These are phyloP conservation scores for Urocyon cinereoargenteus DNA, from an alignment of 2,797 vertebrate species.

Conservation along the genomic window DNA sequence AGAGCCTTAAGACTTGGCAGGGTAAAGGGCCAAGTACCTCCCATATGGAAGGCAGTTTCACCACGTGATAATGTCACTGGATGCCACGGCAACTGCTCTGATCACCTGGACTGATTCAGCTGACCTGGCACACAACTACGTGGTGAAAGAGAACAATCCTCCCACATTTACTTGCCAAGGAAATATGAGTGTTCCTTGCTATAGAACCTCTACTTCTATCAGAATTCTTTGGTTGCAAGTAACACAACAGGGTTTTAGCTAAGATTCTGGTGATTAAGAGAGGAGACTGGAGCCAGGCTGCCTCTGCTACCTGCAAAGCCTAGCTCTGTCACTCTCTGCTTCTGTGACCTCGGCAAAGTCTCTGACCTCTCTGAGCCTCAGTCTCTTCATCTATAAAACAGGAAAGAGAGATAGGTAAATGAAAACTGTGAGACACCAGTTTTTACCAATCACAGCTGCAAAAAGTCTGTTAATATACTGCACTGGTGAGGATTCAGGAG, in stretches of 20 bases:
- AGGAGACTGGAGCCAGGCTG: not conserved
- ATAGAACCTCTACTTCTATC: not conserved
- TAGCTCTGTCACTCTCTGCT: not conserved
- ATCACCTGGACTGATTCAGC: not conserved
- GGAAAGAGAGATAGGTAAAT: not conserved
- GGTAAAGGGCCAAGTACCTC: not conserved
- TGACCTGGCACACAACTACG: not conserved
- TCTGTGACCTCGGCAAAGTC: not conserved
- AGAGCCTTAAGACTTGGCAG: not conserved
- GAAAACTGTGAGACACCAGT: not conserved
- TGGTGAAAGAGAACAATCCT: not conserved
- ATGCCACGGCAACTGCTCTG: not conserved
- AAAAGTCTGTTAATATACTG: not conserved
- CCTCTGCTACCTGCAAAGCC: not conserved
- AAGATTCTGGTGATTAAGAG: not conserved
- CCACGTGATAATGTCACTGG: not conserved
- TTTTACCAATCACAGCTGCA: not conserved
- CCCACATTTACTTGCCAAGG: not conserved
- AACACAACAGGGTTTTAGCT: not conserved
- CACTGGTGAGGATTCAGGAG: not conserved
- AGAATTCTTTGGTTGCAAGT: not conserved
- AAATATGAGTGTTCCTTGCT: not conserved
- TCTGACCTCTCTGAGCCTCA: not conserved
- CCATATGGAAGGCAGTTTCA: not conserved
- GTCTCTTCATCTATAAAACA: not conserved